Base-by-base conservation (phyloP, 1,140 invertebrate species). In the Mactra quadrangularis region DNA sequence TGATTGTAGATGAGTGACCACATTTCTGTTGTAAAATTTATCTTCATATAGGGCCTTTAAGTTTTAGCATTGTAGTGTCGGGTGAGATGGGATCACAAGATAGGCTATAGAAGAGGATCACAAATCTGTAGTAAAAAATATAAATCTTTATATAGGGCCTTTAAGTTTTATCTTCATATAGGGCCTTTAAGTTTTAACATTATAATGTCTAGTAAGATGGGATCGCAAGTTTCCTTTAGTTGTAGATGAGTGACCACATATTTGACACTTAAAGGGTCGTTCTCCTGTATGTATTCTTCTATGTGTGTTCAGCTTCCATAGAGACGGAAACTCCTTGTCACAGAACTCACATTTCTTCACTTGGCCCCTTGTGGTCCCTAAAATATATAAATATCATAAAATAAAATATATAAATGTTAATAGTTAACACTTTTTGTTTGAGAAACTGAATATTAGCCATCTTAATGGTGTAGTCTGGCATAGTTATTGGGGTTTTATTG, bases 251-350 rank as follows among this genome's bases (percentile, higher is more conserved):
- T 25, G 41, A 9, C 64, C 64, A 45, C 75, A 78, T 0, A 27
- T 2, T 11, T 11, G 19, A 29, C 75, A 78, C 19, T 52, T 38
- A 33, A 78, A 78, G 47, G 75, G 75, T 33, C 62, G 64, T 45
- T 78, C 75, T 57, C 75, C 75, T 2, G 75, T 66, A 35, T 78
- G 75, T 31, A 64, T 52, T 25, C 75, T 64, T 13, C 38, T 2
- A 50, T 78, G 75, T 17, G 45, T 53, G 6, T 53, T n/a, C 22
- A 53, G n/a, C 31, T 64, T 68, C 59, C 75, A 66, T 45, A 66
- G 64, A 13, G 29, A 13, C 0, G 19, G 59, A 25, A 78, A 78
- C 7, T 15, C 22, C 29, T 78, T 78, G 4, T 25, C 45, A 47
- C 75, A 78, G 33, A 57, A 75, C 25, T 59, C 72, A 75, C 72